A percentile compares a stretch with the other conserved stretches of the same genome.
Conservation (phyloP, 2,888 invertebrate genomes). For the Cantharis rufa region DNA sequence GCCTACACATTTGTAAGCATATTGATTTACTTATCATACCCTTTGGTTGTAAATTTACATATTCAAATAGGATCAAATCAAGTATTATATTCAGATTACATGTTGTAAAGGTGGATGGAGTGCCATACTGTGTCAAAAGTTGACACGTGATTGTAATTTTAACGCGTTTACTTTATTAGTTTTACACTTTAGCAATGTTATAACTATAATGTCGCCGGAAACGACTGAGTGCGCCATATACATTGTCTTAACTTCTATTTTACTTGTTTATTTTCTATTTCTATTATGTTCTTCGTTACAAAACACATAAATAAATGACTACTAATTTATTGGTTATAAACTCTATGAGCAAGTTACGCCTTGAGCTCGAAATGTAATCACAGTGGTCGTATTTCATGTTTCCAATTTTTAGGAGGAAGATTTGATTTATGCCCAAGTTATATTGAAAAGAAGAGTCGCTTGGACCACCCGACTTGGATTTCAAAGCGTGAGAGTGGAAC, state of each 20-base stretch:
- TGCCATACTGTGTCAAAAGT: slow-evolving; percentile 32
- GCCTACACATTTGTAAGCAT: slow-evolving; percentile 7
- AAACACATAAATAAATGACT: background rate
- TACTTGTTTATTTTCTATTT: background rate
- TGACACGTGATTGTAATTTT: slow-evolving; percentile 35
- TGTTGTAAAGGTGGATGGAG: slow-evolving; percentile 30
- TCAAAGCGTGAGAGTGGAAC: background rate
- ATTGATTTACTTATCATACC: slow-evolving; percentile 30
- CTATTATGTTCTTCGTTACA: background rate
- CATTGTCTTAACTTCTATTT: background rate
- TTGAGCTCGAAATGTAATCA: background rate
- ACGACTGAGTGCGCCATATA: slow-evolving; percentile 1
- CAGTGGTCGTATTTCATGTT: background rate
- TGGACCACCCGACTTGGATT: background rate
- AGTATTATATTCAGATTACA: slow-evolving; percentile 36
- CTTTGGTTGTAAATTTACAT: slow-evolving; percentile 30
- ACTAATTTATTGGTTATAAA: background rate
- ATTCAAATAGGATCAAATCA: slow-evolving; percentile 36
- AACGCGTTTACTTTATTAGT: slow-evolving; percentile 30
- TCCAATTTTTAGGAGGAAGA: background rate
- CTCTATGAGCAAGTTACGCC: background rate
- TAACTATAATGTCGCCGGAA: slow-evolving; percentile 9
- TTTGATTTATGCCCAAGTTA: background rate
- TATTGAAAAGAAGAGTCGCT: background rate
- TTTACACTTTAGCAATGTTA: slow-evolving; percentile 23